Conservation (phyloP, 2,113 vertebrate genomes). For the Antidorcas marsupialis region DNA sequence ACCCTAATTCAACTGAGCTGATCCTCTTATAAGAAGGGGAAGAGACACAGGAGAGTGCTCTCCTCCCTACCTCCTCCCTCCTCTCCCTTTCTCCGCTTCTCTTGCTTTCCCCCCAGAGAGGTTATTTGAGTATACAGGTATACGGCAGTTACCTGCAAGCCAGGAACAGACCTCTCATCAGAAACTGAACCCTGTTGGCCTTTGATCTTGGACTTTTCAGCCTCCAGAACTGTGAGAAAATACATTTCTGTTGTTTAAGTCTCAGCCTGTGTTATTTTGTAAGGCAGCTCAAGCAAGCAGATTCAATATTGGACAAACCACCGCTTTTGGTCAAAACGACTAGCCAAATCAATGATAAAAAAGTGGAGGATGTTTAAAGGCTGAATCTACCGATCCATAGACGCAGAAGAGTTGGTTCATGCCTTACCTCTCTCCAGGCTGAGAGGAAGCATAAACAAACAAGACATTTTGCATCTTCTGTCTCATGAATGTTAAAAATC, state of each 20-base stretch:
- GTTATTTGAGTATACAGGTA: not conserved
- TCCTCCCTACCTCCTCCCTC: not conserved
- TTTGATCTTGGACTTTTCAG: not conserved
- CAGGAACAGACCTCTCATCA: not conserved
- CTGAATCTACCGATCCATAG: fast-evolving
- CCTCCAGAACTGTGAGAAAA: not conserved
- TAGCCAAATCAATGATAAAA: not conserved
- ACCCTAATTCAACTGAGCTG: not conserved
- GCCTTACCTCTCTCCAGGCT: not conserved
- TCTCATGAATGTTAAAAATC: not conserved
- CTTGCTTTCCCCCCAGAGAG: not conserved
- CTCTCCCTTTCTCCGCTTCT: fast-evolving
- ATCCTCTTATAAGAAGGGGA: not conserved
- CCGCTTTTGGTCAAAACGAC: not conserved
- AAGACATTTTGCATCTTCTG: not conserved
- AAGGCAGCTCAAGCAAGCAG: too few species aligned
- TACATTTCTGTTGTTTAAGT: not conserved
- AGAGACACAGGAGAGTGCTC: not conserved
- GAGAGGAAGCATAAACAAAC: not conserved
- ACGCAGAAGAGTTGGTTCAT: not conserved
- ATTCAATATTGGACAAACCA: not conserved
- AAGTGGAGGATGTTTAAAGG: not conserved
- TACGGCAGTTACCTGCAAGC: not conserved
- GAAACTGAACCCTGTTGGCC: not conserved
- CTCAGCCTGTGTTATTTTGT: not conserved